Conservation (phyloP, 2,113 vertebrate genomes). For the Jacana jacana region DNA sequence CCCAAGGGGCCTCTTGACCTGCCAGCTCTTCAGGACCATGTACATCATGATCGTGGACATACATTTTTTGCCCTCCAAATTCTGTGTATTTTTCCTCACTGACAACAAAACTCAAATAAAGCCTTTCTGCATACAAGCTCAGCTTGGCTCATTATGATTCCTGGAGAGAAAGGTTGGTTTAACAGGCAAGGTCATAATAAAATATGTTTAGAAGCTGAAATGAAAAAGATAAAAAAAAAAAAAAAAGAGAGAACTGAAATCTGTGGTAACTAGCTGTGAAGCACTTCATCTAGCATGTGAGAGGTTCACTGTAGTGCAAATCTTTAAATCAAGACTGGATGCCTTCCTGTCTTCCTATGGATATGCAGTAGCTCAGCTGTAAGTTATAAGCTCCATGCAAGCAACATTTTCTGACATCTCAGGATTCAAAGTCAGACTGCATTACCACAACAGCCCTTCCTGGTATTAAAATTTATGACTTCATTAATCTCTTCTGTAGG, state of each 20-base stretch:
- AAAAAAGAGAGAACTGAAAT: background rate
- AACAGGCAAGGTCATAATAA: background rate
- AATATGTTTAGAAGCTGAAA: background rate
- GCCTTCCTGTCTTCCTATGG: background rate
- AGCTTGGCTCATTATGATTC: background rate
- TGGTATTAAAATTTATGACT: background rate
- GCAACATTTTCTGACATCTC: background rate
- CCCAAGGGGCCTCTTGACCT: background rate
- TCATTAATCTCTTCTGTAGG: background rate
- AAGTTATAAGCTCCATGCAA: background rate
- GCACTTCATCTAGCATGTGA: background rate
- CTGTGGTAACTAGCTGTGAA: background rate
- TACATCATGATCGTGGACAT: background rate
- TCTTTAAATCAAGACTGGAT: background rate
- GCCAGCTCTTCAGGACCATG: background rate
- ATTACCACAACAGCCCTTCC: background rate
- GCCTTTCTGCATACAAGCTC: background rate
- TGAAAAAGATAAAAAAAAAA: accelerated
- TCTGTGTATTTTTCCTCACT: background rate
- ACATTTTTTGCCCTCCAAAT: background rate
- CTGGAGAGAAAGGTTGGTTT: background rate
- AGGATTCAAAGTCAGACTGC: background rate
- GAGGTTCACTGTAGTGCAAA: background rate
- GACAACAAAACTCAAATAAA: background rate
- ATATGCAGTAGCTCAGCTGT: background rate